Evolutionary conservation across 2,113 vertebrate species (phyloP).

Genomic region (Atractosteus spatula): DNA sequence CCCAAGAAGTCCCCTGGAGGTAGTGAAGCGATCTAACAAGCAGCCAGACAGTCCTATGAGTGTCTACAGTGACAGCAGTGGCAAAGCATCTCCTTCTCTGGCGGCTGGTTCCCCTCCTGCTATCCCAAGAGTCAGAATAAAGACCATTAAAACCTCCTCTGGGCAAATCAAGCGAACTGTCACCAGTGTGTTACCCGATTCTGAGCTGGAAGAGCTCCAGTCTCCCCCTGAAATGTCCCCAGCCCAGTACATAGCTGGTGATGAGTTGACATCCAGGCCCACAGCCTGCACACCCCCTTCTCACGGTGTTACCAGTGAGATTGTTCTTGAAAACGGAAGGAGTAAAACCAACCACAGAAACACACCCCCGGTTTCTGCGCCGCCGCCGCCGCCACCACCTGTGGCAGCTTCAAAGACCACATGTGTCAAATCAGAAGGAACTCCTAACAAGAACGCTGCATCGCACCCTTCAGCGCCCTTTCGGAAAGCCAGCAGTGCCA

Average conservation of each 20-base stretch:
- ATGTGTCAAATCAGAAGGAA: conserved; percentile 39
- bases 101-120: conserved; percentile 80
- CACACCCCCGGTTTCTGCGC: conserved; percentile 7
- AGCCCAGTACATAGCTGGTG: conserved; percentile 57
- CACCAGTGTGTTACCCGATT: conserved; percentile 84
- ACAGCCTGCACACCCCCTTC: conserved; percentile 39
- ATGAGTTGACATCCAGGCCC: conserved; percentile 65
- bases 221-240: conserved; percentile 80
- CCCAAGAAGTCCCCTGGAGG: conserved; percentile 85
- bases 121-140: conserved; percentile 93
- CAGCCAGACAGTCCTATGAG: conserved; percentile 88
- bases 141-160: conserved; percentile 92
- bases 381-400: conserved; percentile 31
- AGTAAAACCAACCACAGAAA: conserved; percentile 40
- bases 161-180: conserved; percentile 93
- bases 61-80: conserved; percentile 86
- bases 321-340: conserved; percentile 43
- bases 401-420: conserved; percentile 47
- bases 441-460: conserved; percentile 28
- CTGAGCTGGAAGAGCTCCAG: conserved; percentile 78
- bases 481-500: conserved; percentile 40
- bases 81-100: conserved; percentile 83
- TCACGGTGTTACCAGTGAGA: conserved; percentile 42
- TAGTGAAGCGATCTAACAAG: conserved; percentile 74
- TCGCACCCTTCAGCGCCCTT: conserved; percentile 37